Evolutionary conservation across 2,797 vertebrate species (phyloP), one percentile per base, ranked within the genome.

Genomic region (Carduelis carduelis): DNA sequence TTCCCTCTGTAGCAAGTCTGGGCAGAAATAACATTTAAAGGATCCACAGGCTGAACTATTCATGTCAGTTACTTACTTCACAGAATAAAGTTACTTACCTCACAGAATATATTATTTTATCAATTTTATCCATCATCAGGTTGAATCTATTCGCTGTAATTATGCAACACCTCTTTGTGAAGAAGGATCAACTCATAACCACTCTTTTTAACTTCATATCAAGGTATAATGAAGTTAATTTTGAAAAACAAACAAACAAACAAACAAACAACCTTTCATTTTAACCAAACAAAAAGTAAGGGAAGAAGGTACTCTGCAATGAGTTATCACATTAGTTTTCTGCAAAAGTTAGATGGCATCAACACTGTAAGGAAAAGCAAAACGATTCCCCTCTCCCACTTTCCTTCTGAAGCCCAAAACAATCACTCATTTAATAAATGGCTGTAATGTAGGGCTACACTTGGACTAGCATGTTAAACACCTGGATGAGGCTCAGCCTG

Each of bases 231-330:
- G 11, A 77, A 56, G 30, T 61, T 3, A 20, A 46, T 49, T 9
- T 0, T 9, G 0, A 3, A 47, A 88, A 66, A 69, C 46, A 27
- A 32, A 8, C 6, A 26, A 8, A 22, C 5, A 24, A 12, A 22
- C 39, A 41, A 41, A 5, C 4, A 35, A 35, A 12, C 1, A 28
- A 20, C 17, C 5, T 82, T 56, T 34, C 11, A 37, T 70, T 85
- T 69, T 71, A 71, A 39, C 15, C 8, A 20, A 56, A 32, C 12
- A 52, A 52, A 89, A 80, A n/a, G 9, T 52, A 41, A 70, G 53
- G 6, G 32, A 82, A 81, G 37, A 53, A 49, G 41, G 74, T 35
- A 21, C 43, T 79, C 59, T 37, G 59, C 21, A 41, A 6, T 14
- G 52, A 20, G 1, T 35, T 35, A 61, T 52, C 23, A 34, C 12